A percentile compares a stretch with the other conserved stretches of the same genome.
Evolutionary conservation across 2,888 invertebrate species (phyloP).

Genomic region (Orchesella flavescens): DNA sequence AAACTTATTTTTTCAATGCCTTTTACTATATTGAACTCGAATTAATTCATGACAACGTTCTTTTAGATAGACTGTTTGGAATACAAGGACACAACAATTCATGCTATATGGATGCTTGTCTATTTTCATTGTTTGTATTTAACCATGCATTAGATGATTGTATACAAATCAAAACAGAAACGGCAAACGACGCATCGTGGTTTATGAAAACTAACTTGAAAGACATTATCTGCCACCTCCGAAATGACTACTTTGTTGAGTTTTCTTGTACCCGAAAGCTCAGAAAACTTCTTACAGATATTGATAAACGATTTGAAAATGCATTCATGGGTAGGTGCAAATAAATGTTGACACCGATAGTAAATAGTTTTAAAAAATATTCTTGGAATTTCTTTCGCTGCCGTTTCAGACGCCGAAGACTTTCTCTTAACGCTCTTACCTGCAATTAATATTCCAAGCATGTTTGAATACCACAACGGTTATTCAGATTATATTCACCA

Average conservation of each 20-base stretch:
- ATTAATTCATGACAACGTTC: no score
- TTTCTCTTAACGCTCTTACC: conserved; percentile 1
- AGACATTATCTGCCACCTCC: background rate
- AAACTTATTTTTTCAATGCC: no score
- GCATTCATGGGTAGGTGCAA: conserved; percentile 6
- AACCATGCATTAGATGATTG: background rate
- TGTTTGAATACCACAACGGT: conserved; percentile 10
- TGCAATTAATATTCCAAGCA: background rate
- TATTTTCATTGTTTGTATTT: conserved; percentile 11
- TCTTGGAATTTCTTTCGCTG: no score
- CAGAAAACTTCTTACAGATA: background rate
- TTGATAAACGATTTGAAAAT: background rate
- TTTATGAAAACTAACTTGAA: background rate
- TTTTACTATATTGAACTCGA: no score
- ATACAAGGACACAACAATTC: conserved; percentile 42
- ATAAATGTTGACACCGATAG: background rate
- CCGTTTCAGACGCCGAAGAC: conserved; percentile 25
- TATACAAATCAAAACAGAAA: no score
- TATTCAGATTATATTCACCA: conserved; percentile 19
- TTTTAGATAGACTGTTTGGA: background rate
- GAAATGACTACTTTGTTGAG: background rate
- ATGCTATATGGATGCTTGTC: conserved; percentile 26
- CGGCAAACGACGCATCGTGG: no score
- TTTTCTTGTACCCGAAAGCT: background rate
- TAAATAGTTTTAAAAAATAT: background rate